Evolutionary conservation across 2,888 invertebrate species (phyloP).

Genomic region (Diarsia dahlii): DNA sequence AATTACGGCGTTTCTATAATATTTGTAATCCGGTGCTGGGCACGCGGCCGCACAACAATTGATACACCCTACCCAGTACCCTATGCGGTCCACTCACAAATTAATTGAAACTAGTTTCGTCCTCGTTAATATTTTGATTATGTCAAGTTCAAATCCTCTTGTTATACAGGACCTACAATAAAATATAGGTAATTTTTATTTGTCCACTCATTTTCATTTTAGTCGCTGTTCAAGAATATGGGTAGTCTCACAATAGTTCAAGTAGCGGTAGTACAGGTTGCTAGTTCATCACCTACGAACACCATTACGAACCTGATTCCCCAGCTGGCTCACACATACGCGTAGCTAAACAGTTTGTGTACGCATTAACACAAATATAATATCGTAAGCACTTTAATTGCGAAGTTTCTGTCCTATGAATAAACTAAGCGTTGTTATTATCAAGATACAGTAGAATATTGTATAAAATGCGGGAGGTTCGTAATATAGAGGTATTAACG

Average conservation of each 20-base stretch:
- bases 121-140: slow-evolving; percentile 73
- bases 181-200: slow-evolving; percentile 23
- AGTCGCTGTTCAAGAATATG: slow-evolving; percentile 37
- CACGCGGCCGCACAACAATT: slow-evolving; percentile 82
- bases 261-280: slow-evolving; percentile 69
- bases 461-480: slow-evolving; percentile 65
- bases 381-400: slow-evolving; percentile 31
- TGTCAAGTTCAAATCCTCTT: slow-evolving; percentile 60
- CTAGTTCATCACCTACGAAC: slow-evolving; percentile 65
- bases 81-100: slow-evolving; percentile 71
- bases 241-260: slow-evolving; percentile 62
- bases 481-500: slow-evolving; percentile 81
- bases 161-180: not conserved
- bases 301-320: slow-evolving; percentile 65
- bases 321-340: slow-evolving; percentile 46
- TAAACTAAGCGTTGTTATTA: slow-evolving; percentile 42
- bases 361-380: slow-evolving; percentile 42
- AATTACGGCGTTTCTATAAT: slow-evolving; percentile 89
- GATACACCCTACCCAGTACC: slow-evolving; percentile 74
- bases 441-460: slow-evolving; percentile 38
- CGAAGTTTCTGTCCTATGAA: slow-evolving; percentile 30
- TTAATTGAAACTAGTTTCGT: slow-evolving; percentile 83
- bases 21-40: slow-evolving; percentile 83
- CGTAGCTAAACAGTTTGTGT: slow-evolving; percentile 38
- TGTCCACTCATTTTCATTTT: slow-evolving; percentile 49